phyloP scores from a whole-genome alignment of 1,140 invertebrate species.

The Leguminivora glycinivorella region DNA sequence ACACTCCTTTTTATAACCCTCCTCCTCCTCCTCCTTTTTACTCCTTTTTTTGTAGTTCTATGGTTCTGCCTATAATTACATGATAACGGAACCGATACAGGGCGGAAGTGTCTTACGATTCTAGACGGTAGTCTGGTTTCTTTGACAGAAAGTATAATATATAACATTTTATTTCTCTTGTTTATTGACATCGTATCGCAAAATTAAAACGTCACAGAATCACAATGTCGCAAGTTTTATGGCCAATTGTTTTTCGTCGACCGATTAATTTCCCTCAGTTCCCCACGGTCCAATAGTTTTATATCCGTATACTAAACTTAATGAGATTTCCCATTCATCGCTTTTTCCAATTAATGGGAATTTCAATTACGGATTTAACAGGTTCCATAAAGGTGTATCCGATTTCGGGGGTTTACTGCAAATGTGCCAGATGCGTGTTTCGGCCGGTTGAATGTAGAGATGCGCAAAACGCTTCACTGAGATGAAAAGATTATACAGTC shows the following conservation, averaged over 20 bases:
- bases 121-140: too few relatives aligned
- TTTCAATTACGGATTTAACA: slow-evolving; percentile 59
- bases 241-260: slow-evolving; percentile 3
- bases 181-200: neutral
- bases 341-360: slow-evolving; percentile 61
- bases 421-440: neutral
- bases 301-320: slow-evolving; percentile 31
- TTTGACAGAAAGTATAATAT: too few relatives aligned
- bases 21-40: too few relatives aligned
- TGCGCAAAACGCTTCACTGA: too few relatives aligned
- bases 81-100: too few relatives aligned
- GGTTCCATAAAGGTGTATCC: slow-evolving; percentile 54
- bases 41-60: too few relatives aligned
- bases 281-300: slow-evolving; percentile 30
- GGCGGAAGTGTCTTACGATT: too few relatives aligned
- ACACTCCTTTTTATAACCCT: too few relatives aligned
- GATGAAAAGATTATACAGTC: too few relatives aligned
- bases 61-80: too few relatives aligned
- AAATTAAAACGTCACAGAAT: neutral
- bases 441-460: neutral
- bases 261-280: neutral
- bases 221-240: neutral
- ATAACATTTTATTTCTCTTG: too few relatives aligned
- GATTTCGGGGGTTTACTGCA: slow-evolving; percentile 35
- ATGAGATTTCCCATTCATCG: slow-evolving; percentile 45